Evolutionary conservation across 2,797 vertebrate genomes (phyloP), one percentile per base, ranked within the genome.

Genomic region (Tangara arthus): DNA sequence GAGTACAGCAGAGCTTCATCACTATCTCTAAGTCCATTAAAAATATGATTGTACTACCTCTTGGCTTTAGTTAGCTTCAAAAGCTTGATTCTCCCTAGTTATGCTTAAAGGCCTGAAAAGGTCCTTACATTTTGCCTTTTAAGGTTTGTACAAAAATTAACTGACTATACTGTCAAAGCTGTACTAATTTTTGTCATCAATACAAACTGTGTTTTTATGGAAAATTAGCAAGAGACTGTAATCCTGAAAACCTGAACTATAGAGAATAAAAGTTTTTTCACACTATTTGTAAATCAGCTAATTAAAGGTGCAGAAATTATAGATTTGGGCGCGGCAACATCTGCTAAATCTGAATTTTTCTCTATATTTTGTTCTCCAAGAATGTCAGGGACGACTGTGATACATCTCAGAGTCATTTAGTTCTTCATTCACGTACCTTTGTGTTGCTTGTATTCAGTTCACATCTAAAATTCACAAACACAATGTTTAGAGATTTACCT

Each of bases 401-500:
- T 61, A 26, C 2, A 11, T 66, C 5, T 71, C 27, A 71, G 37
- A 73, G 16, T 8, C 6, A 6, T 46, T 94, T 46, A 5, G 0
- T 32, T 78, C 37, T 91, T 65, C 2, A 6, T 57, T 82, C 50
- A 44, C 17, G 2, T 44, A 56, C 22, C 12, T 76, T 65, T 65
- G 21, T 42, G 19, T 6, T 66, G 4, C 46, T 69, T 75, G 9
- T 17, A 90, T 81, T 92, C 77, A 44, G 18, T 35, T 78, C 66
- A 63, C 5, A 0, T n/a, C 47, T 82, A 55, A 83, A 92, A 34
- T 47, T 90, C 79, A 85, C 72, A 90, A 83, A 82, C n/a, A 88
- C 35, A 56, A 47, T 11, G 11, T 57, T 91, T 88, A 81, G 65
- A 91, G n/a, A 88, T 81, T 85, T 92, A 42, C 30, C 57, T 85